phyloP scores from a whole-genome alignment of 1,140 invertebrate genomes.

The Acyrthosiphon pisum region DNA sequence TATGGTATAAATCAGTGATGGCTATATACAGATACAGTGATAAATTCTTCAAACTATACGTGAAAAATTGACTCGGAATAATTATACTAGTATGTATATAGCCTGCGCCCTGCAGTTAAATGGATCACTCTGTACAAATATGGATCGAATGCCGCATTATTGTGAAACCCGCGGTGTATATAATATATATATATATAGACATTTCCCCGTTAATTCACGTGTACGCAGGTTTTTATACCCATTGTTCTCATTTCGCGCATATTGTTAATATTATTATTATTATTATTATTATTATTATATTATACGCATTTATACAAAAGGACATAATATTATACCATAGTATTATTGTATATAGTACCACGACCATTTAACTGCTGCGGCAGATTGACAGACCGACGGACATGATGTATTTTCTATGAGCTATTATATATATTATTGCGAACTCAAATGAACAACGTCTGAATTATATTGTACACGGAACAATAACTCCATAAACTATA shows the following conservation, averaged over 20 bases:
- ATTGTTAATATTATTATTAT: neutral
- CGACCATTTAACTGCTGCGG: neutral
- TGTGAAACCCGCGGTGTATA: neutral
- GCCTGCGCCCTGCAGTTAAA: slow-evolving; percentile 1
- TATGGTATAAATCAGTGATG: neutral
- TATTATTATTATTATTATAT: neutral
- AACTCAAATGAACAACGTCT: neutral
- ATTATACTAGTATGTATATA: neutral
- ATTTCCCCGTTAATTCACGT: neutral
- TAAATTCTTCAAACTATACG: neutral
- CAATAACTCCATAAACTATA: slow-evolving; percentile 39
- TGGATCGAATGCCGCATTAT: neutral
- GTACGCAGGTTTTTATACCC: neutral
- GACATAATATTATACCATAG: neutral
- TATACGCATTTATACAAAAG: neutral
- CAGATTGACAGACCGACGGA: neutral
- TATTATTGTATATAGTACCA: neutral
- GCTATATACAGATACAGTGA: neutral
- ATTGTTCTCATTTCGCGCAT: slow-evolving; percentile 23
- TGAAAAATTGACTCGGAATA: neutral
- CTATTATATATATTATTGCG: neutral
- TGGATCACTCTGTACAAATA: neutral
- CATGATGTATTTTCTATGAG: neutral
- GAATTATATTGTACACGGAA: slow-evolving; percentile 1
- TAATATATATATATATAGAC: neutral